Evolutionary conservation across 2,888 invertebrate genomes (phyloP), one percentile per base, ranked within the genome.

Genomic region (Tryphoninae sp.): DNA sequence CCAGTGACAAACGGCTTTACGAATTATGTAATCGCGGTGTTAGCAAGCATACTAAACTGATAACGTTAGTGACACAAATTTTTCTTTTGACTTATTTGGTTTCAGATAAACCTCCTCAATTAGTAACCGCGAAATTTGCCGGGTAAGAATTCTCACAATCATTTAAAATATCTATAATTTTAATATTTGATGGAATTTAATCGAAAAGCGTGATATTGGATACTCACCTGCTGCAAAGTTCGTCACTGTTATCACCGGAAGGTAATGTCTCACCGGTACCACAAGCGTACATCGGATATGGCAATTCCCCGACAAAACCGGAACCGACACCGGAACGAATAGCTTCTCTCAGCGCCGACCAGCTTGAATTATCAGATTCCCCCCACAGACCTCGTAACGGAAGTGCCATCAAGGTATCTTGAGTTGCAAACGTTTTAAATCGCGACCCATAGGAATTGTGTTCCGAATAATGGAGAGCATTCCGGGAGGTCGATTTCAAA

Each of bases 211-310:
- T 19, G 9, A 55, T 8, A 7, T 71, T 9, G 6, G 51, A 73
- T 0, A 62, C 33, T 74, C 62, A 87, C 87, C 87, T 86, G 53
- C 84, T 76, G 79, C 87, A 88, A 16, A 88, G 80, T 49, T 87
- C 86, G 26, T 86, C 85, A 58, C 80, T 80, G 19, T 76, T 49
- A 0, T 67, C 42, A 49, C 67, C 42, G 0, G 67, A 1, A 2
- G 22, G 67, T 8, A 72, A 59, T 19, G 76, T 9, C 49, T 72
- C 16, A 16, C 59, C 83, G 2, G 75, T 83, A 11, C 86, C 86
- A 67, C 87, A 88, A 26, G 86, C 82, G 69, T 87, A 86, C 80
- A 86, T 85, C 0, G 87, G 84, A 0, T 85, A 71, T 26, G 87
- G 88, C 13, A 87, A 22, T 78, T 83, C 79, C 0, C 87, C 88